These are phyloP conservation scores for Zosterops borbonicus DNA, from an alignment of 2,113 vertebrate genomes.

Conservation along the genomic window DNA sequence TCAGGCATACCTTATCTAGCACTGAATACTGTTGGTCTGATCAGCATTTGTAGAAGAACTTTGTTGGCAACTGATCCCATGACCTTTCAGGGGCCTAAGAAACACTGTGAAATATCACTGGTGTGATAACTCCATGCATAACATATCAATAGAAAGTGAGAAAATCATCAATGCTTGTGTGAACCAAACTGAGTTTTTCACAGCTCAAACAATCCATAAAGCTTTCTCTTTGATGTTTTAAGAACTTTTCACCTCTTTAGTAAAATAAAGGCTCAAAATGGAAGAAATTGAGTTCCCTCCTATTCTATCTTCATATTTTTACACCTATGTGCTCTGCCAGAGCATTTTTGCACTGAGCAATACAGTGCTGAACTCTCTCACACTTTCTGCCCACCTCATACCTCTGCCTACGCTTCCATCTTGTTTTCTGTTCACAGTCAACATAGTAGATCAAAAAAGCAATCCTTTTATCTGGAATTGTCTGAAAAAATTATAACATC, in stretches of 20 bases:
- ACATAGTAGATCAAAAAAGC: not conserved
- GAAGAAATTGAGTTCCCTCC: constrained; percentile 8
- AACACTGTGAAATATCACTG: constrained; percentile 9
- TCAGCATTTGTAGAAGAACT: constrained; percentile 1
- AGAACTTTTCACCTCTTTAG: constrained; percentile 38
- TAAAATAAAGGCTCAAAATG: constrained; percentile 39
- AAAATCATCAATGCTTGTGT: constrained; percentile 41
- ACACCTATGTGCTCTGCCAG: constrained; percentile 38
- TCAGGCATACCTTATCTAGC: not conserved
- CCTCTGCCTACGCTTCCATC: constrained; percentile 7
- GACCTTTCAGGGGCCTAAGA: constrained; percentile 18
- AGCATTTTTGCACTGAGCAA: constrained; percentile 1
- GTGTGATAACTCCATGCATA: constrained; percentile 29
- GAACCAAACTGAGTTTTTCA: constrained; percentile 53
- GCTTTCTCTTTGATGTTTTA: constrained; percentile 11
- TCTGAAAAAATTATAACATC: not conserved
- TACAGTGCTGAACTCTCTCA: not conserved
- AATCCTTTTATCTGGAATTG: not conserved
- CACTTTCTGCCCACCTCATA: constrained; percentile 20
- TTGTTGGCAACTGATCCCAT: not conserved
- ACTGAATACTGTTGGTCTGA: not conserved
- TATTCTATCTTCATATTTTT: constrained; percentile 25
- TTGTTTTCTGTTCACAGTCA: constrained; percentile 30
- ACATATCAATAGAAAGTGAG: constrained; percentile 40
- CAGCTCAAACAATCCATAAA: constrained; percentile 57